phyloP scores from a whole-genome alignment of 2,113 vertebrate species.

The Pluvianellus socialis region DNA sequence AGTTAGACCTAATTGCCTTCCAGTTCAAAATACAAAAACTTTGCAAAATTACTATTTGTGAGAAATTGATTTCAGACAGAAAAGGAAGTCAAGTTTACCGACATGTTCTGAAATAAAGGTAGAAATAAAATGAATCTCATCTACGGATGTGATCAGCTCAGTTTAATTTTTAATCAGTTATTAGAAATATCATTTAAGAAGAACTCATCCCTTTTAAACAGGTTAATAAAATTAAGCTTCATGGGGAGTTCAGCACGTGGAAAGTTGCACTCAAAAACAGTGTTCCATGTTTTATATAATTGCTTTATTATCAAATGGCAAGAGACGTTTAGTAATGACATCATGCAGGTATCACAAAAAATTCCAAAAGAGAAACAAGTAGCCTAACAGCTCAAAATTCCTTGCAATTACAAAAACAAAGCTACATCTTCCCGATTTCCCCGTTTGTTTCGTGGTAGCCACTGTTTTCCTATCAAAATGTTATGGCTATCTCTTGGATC shows the following conservation, averaged over 20 bases:
- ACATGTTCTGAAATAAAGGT: neutral
- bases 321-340: slow-evolving; percentile 4
- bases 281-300: neutral
- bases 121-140: neutral
- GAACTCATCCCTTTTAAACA: neutral
- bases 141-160: neutral
- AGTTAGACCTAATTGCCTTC: neutral
- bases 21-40: neutral
- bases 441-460: neutral
- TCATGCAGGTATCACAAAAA: slow-evolving; percentile 4
- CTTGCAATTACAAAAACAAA: neutral
- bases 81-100: neutral
- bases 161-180: neutral
- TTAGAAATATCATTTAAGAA: neutral
- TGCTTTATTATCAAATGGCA: slow-evolving; percentile 58
- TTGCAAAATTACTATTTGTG: neutral
- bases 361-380: neutral
- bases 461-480: neutral
- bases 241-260: neutral
- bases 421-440: neutral
- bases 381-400: neutral
- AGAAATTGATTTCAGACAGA: neutral
- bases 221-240: neutral
- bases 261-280: neutral
- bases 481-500: neutral